A percentile compares a stretch with the other conserved stretches of the same genome.
Evolutionary conservation across 2,888 invertebrate species (phyloP).

Genomic region (Syritta pipiens): DNA sequence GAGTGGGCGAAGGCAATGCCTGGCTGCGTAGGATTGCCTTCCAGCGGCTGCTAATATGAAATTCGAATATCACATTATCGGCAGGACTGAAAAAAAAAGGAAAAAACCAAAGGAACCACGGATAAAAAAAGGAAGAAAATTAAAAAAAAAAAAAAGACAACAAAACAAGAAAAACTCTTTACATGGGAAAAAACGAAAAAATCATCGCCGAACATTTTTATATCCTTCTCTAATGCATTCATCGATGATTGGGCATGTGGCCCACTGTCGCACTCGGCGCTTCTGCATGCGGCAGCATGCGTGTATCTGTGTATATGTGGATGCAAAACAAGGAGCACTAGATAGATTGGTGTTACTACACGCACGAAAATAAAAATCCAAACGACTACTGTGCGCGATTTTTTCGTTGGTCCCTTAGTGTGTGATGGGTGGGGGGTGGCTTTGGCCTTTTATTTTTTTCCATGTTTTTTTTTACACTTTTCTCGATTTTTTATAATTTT

Average conservation of each 20-base stretch:
- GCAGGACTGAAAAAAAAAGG: constrained; percentile 68
- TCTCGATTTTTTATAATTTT: constrained; percentile 64
- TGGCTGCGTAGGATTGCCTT: constrained; percentile 61
- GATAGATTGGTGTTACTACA: constrained; percentile 64
- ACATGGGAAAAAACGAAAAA: constrained; percentile 41
- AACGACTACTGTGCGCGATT: constrained; percentile 56
- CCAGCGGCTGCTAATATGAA: constrained; percentile 62
- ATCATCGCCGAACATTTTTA: constrained; percentile 55
- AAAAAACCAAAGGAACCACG: constrained; percentile 21
- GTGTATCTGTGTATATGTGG: constrained; percentile 46
- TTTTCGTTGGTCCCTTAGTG: constrained; percentile 51
- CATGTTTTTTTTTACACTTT: constrained; percentile 45
- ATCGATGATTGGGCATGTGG: constrained; percentile 68
- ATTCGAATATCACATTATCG: constrained; percentile 71
- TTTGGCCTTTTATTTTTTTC: constrained; percentile 65
- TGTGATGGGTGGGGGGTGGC: constrained; percentile 71
- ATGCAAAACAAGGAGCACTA: constrained; percentile 68
- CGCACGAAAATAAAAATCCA: constrained; percentile 69
- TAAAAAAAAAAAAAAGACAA: too few relatives aligned
- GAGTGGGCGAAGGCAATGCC: constrained; percentile 39
- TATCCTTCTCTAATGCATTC: constrained; percentile 69
- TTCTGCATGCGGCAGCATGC: constrained; percentile 13
- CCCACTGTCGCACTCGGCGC: constrained; percentile 56
- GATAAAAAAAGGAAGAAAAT: constrained; percentile 56
- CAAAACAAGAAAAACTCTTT: constrained; percentile 64